Evolutionary conservation across 2,113 vertebrate genomes (phyloP), one percentile per base, ranked within the genome.

Genomic region (Microcebus ravelobensis): DNA sequence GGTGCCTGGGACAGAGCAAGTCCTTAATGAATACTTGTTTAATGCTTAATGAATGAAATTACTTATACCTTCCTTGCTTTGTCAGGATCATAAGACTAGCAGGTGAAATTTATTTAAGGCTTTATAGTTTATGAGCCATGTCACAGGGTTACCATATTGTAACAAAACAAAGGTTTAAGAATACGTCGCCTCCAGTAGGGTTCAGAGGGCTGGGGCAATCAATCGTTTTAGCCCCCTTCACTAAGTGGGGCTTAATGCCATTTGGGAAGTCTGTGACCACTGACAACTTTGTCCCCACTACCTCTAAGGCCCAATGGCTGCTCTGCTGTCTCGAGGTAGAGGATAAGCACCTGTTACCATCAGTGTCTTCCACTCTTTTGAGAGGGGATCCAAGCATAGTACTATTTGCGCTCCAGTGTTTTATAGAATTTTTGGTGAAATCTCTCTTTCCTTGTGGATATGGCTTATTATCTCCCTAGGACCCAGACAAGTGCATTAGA

Each of bases 91-190:
- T 76, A 55, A 42, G 11, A 70, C 34, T 77, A 91, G 67, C 67
- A 39, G 71, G 21, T 68, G 29, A 96, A 59, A 73, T 89, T 80
- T 86, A 85, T 79, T 79, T 88, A 45, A 12, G 15, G 17, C 50
- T 86, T 95, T 87, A 65, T 42, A 87, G 89, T 77, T 94, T 74
- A 79, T 50, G 25, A 89, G 31, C 42, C 48, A 50, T 21, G 52
- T 52, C 21, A 14, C 71, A 8, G 6, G 65, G n/a, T 52, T 25
- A 45, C 29, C 23, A 52, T 65, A 42, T 23, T 88, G n/a, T 67
- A 76, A 85, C 25, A 48, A 63, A 93, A 27, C 77, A 63, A 34
- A 57, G 8, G 25, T 63, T 48, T 63, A 42, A 71, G 5, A 52
- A 0, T 74, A 15, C 39, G 50, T 82, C 52, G 10, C 57, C 48